Evolutionary conservation across 2,113 vertebrate species (phyloP).

Genomic region (Tiliqua scincoides): DNA sequence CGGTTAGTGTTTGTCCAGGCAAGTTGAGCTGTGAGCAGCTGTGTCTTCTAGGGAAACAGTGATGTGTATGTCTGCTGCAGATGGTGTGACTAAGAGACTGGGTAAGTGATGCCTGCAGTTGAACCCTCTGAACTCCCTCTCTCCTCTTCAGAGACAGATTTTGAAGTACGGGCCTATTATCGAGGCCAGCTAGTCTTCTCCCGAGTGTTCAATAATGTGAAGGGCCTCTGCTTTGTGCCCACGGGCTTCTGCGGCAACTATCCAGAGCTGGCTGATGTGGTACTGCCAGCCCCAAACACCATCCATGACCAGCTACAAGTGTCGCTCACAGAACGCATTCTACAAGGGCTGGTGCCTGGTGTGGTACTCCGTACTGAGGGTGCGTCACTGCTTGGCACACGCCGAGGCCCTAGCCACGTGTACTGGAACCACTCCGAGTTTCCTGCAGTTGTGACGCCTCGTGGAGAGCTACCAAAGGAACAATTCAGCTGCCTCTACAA

Average conservation of each 20-base stretch:
- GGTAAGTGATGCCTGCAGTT: background rate
- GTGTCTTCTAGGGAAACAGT: background rate
- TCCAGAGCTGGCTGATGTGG: constrained; percentile 59
- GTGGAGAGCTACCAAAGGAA: constrained; percentile 67
- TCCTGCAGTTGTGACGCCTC: constrained; percentile 41
- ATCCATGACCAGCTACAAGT: constrained; percentile 74
- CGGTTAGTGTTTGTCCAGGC: too few relatives aligned
- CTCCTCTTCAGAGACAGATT: constrained; percentile 75
- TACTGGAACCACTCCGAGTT: constrained; percentile 65
- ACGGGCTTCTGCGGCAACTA: background rate
- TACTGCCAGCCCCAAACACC: constrained; percentile 70
- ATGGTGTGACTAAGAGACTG: background rate
- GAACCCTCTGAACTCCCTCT: background rate
- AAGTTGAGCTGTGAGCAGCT: background rate
- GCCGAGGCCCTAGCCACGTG: constrained; percentile 53
- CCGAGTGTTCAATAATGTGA: constrained; percentile 67
- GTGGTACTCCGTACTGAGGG: constrained; percentile 71
- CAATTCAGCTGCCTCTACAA: constrained; percentile 60
- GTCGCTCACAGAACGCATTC: constrained; percentile 71
- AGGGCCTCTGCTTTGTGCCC: constrained; percentile 77
- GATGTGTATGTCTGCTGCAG: background rate
- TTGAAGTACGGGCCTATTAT: constrained; percentile 81
- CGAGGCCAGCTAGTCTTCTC: constrained; percentile 78
- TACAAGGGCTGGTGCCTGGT: constrained; percentile 76
- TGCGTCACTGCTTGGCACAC: constrained; percentile 52